Percentiles rank a stretch among this genome's conserved stretches.
Evolutionary conservation across 2,113 vertebrate genomes (phyloP).

Genomic region (Balaenoptera acutorostrata): DNA sequence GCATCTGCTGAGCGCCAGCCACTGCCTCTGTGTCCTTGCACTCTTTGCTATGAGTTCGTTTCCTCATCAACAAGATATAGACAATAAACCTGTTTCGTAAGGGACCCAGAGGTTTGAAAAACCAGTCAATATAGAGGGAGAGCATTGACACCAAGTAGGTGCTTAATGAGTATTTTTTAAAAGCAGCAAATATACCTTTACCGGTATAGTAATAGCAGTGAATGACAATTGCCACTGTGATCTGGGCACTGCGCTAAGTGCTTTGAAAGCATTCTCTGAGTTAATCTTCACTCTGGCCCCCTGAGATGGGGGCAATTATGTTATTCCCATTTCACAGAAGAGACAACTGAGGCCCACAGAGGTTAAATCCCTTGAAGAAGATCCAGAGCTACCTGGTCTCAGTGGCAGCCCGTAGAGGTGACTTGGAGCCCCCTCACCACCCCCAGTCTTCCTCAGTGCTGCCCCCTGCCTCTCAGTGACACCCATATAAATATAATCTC

Average conservation of each 20-base stretch:
- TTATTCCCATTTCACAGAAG: conserved; percentile 7
- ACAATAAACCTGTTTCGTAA: not conserved
- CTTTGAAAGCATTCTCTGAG: not conserved
- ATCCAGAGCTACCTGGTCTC: not conserved
- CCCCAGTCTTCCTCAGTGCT: not conserved
- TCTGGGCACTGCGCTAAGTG: not conserved
- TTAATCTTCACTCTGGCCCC: not conserved
- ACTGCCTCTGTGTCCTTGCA: not conserved
- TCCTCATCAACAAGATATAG: not conserved
- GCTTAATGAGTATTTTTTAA: not conserved
- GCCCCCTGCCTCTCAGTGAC: not conserved
- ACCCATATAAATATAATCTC: not conserved
- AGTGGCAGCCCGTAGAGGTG: not conserved
- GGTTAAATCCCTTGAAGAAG: not conserved
- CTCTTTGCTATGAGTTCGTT: not conserved
- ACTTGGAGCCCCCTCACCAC: not conserved
- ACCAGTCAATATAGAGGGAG: not conserved
- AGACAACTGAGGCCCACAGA: not conserved
- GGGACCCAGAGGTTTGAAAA: not conserved
- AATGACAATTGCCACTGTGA: not conserved
- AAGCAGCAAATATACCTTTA: not conserved
- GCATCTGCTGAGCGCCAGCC: no score
- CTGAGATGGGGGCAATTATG: not conserved
- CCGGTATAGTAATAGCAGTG: not conserved
- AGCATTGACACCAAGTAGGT: not conserved